These are phyloP conservation scores for Ameiurus melas DNA, from an alignment of 2,113 vertebrate species.

Conservation along the genomic window DNA sequence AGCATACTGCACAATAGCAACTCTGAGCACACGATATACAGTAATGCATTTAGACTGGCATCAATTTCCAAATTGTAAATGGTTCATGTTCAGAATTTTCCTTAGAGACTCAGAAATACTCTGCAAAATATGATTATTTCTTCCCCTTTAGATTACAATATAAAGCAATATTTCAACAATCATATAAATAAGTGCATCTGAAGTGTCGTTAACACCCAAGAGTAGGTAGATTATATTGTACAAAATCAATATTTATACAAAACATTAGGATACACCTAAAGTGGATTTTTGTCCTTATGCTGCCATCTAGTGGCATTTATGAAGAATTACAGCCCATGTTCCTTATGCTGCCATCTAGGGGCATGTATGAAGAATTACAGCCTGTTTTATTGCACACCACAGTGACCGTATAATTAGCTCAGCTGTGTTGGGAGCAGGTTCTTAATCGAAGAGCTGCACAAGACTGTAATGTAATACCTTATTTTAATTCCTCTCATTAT, in stretches of 20 bases:
- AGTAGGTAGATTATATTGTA: not conserved
- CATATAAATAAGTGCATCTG: not conserved
- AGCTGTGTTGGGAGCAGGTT: not conserved
- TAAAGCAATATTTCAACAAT: not conserved
- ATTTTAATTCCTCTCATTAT: not conserved
- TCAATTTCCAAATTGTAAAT: not conserved
- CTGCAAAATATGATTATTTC: not conserved
- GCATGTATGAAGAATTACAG: not conserved
- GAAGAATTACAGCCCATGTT: not conserved
- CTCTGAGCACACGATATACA: not conserved
- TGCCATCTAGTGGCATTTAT: conserved; percentile 12
- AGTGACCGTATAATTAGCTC: not conserved
- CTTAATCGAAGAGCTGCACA: too few species aligned
- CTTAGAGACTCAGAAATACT: not conserved
- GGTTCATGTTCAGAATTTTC: not conserved
- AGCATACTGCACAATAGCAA: too few species aligned
- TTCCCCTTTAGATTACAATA: not conserved
- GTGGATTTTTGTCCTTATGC: not conserved
- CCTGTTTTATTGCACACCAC: not conserved
- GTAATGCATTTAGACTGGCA: not conserved
- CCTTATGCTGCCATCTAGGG: conserved; percentile 21
- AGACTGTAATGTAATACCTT: not conserved
- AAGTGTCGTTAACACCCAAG: not conserved
- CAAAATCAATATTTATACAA: not conserved
- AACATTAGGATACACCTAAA: not conserved